Evolutionary conservation across 2,113 vertebrate genomes (phyloP).

Genomic region (Vulpes ferrilata): DNA sequence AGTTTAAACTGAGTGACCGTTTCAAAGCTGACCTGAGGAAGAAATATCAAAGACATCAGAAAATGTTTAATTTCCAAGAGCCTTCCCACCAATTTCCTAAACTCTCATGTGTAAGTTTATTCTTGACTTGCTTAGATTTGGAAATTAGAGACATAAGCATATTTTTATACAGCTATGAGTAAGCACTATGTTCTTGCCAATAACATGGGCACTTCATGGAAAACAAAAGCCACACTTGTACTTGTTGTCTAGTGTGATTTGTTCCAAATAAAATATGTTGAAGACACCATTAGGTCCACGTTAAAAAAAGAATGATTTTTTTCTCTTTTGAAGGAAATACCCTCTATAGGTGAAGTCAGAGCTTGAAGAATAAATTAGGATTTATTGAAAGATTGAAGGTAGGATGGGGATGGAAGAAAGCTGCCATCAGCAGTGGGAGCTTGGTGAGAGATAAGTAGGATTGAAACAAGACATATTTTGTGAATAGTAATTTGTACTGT

Average conservation of each 20-base stretch:
- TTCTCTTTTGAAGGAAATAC: background rate
- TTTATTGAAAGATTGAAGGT: background rate
- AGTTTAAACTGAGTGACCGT: background rate
- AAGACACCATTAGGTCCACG: background rate
- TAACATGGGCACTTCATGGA: background rate
- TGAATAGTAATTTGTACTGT: background rate
- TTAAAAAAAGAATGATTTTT: background rate
- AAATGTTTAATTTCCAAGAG: slow-evolving; percentile 6
- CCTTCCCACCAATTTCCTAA: slow-evolving; percentile 6
- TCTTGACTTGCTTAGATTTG: slow-evolving; percentile 2
- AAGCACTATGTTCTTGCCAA: background rate
- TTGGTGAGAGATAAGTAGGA: background rate
- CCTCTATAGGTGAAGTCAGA: background rate
- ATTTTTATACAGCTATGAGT: background rate
- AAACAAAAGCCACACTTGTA: background rate
- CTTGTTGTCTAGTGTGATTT: background rate
- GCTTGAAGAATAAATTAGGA: background rate
- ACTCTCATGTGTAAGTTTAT: background rate
- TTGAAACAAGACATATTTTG: background rate
- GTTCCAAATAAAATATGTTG: slow-evolving; percentile 17
- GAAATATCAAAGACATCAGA: background rate
- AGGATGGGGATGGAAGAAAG: background rate
- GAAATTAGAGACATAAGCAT: background rate
- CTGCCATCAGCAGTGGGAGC: background rate
- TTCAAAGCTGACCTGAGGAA: background rate